Evolutionary conservation across 2,797 vertebrate species (phyloP), one percentile per base, ranked within the genome.

Genomic region (Hippocampus kuda): DNA sequence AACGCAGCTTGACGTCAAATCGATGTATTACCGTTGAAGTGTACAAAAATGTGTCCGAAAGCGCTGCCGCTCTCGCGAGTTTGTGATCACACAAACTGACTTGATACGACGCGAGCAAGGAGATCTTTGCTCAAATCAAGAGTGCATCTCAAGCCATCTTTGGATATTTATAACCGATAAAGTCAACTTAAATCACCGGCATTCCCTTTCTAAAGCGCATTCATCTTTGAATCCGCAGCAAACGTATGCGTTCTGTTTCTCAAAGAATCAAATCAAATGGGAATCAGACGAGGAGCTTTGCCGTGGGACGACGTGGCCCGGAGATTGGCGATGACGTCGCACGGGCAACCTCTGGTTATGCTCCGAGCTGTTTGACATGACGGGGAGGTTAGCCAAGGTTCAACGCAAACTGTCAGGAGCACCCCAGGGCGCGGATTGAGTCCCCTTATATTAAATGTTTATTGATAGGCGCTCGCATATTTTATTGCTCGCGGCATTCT

Each of bases 281-380:
- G 69, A 77, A 48, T 79, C 72, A 70, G 71, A 81, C 68, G 65
- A 81, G 77, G 16, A 84, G 78, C 72, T 81, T 81, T 83, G 49
- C 74, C 82, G 82, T 81, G 81, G 84, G 81, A 59, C 79, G 83
- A 86, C 75, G 68, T 72, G 68, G 77, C 74, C 83, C 73, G 78
- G 70, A 76, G 84, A 88, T 87, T 85, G 84, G 81, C 83, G 83
- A 85, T 85, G 83, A 78, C 84, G 83, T 89, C 85, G 71, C 69
- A 73, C 73, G 79, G 83, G 78, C 74, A 75, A 83, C 75, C 73
- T 87, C 78, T 86, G 83, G 87, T 89, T 87, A 84, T 65, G 69
- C 81, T 84, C 83, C 74, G 81, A 82, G 81, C 74, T 77, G 65
- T 73, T 83, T 84, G 83, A 77, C 84, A 81, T 88, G 82, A 75